Conservation (phyloP, 1,140 invertebrate genomes). For the Sinonovacula constricta region DNA sequence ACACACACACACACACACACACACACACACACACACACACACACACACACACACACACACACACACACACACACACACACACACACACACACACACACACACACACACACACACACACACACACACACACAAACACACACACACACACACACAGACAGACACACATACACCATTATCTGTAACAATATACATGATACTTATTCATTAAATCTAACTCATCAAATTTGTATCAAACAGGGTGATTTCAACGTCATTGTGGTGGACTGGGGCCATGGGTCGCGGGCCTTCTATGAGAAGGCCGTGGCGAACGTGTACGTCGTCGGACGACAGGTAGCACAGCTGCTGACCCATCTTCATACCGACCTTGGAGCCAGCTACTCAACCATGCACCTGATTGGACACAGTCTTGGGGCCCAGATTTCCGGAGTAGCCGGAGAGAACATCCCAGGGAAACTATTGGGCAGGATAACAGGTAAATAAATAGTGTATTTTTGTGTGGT, state of each 20-base stretch:
- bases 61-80: no score
- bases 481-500: background rate
- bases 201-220: background rate
- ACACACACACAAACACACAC: background rate
- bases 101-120: no score
- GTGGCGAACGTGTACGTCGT: constrained; percentile 94
- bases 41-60: no score
- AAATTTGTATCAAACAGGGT: constrained; percentile 25
- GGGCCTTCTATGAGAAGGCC: constrained; percentile 91
- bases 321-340: constrained; percentile 91
- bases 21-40: no score
- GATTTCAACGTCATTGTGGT: constrained; percentile 91
- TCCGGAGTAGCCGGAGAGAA: constrained; percentile 93
- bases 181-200: background rate
- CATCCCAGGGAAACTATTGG: constrained; percentile 87
- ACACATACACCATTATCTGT: background rate
- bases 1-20: no score
- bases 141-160: background rate
- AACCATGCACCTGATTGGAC: constrained; percentile 88
- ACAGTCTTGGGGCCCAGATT: constrained; percentile 93
- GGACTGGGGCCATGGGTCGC: constrained; percentile 94
- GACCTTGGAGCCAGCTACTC: background rate
- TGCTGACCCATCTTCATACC: constrained; percentile 68
- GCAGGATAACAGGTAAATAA: constrained; percentile 83
- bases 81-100: background rate